phyloP scores from a whole-genome alignment of 2,113 vertebrate species.

The Himantopus leucocephalus region DNA sequence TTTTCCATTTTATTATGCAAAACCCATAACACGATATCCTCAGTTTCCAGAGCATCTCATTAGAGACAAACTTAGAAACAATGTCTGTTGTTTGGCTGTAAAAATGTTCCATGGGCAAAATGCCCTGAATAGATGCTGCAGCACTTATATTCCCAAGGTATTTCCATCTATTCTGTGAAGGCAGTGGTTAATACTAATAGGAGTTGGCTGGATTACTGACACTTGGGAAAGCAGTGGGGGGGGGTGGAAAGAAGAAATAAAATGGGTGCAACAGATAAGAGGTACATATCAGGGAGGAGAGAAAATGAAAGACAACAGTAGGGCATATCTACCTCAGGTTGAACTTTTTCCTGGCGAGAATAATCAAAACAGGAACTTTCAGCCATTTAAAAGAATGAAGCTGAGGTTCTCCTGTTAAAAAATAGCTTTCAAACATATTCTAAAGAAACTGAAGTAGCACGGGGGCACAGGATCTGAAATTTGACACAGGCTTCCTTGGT shows the following conservation, averaged over 20 bases:
- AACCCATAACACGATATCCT: neutral
- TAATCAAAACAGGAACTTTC: slow-evolving; percentile 2
- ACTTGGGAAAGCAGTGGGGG: neutral
- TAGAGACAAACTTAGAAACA: neutral
- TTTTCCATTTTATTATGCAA: neutral
- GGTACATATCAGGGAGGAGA: neutral
- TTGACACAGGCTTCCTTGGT: neutral
- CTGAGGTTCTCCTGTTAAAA: neutral
- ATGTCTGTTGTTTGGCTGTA: neutral
- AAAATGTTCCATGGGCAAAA: neutral
- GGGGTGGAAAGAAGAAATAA: neutral
- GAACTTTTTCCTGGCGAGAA: slow-evolving; percentile 15
- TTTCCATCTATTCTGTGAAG: neutral
- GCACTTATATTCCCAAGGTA: neutral
- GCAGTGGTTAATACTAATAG: neutral
- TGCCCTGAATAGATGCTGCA: neutral
- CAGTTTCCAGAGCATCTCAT: neutral
- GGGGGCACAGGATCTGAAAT: neutral
- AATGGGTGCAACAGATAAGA: neutral
- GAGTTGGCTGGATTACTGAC: neutral
- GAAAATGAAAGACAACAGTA: neutral
- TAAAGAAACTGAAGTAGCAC: neutral
- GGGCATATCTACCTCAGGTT: neutral
- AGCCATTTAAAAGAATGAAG: slow-evolving; percentile 21
- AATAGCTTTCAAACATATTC: neutral